phyloP scores from a whole-genome alignment of 2,797 vertebrate species.

The Leucoraja ocellata region DNA sequence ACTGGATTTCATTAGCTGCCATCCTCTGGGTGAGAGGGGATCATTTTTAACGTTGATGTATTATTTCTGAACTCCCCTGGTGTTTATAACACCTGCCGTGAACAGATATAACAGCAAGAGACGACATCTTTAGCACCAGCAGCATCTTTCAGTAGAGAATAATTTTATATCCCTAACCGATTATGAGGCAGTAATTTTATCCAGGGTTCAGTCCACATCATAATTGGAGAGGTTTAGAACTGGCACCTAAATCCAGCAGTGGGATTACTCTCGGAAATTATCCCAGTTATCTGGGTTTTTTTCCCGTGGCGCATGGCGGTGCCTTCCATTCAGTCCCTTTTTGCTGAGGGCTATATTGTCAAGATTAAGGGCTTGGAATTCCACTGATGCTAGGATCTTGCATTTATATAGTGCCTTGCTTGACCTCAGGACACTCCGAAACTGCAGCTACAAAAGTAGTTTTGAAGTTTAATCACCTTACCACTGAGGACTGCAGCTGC shows the following conservation, averaged over 20 bases:
- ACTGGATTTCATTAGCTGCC: slow-evolving; percentile 26
- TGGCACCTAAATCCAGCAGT: slow-evolving; percentile 23
- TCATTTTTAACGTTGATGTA: slow-evolving; percentile 26
- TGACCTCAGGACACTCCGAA: not conserved
- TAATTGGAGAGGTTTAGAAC: slow-evolving; percentile 26
- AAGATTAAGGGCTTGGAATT: not conserved
- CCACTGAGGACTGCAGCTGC: not conserved
- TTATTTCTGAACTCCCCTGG: slow-evolving; percentile 30
- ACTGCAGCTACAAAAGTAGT: not conserved
- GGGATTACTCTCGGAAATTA: slow-evolving; percentile 25
- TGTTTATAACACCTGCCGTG: slow-evolving; percentile 9
- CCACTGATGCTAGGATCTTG: not conserved
- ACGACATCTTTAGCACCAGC: slow-evolving; percentile 2
- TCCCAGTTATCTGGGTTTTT: not conserved
- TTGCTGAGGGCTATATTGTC: slow-evolving; percentile 21
- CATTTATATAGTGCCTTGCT: slow-evolving; percentile 5
- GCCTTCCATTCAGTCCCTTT: not conserved
- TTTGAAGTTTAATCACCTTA: not conserved
- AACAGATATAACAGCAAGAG: slow-evolving; percentile 20
- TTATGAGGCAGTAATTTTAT: slow-evolving; percentile 27
- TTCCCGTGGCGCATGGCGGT: not conserved
- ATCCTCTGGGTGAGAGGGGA: not conserved
- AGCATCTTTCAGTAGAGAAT: slow-evolving; percentile 9
- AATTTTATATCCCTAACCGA: slow-evolving; percentile 35
- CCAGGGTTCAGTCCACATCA: slow-evolving; percentile 30